phyloP scores from a whole-genome alignment of 1,140 invertebrate species.

The Micrasema longulum region DNA sequence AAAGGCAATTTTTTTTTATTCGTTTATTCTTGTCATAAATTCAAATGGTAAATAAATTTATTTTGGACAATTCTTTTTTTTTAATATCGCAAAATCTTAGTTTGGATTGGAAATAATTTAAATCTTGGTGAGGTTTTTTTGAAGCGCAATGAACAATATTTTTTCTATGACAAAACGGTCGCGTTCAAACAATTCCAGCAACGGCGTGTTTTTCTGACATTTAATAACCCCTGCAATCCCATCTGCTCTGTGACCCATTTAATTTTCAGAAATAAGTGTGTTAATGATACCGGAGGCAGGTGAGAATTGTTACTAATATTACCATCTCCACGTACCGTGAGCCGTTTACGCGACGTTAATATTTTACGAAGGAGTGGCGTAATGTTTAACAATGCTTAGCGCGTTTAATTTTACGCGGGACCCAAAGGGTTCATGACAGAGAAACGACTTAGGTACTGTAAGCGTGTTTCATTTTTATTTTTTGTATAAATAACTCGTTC shows the following conservation, averaged over 20 bases:
- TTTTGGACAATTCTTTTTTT: neutral
- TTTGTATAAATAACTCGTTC: no score
- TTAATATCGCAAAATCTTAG: neutral
- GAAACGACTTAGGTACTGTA: no score
- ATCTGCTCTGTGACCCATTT: neutral
- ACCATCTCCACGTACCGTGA: neutral
- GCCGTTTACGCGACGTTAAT: conserved; percentile 15
- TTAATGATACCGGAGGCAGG: conserved; percentile 15
- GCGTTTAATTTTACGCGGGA: conserved; percentile 8
- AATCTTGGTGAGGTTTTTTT: neutral
- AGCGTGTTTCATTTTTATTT: no score
- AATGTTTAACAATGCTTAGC: conserved; percentile 10
- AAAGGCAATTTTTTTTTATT: no score
- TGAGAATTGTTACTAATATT: conserved; percentile 33
- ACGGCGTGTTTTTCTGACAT: neutral
- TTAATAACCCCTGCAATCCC: neutral
- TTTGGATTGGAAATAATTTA: neutral
- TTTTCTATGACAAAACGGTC: neutral
- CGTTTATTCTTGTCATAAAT: no score
- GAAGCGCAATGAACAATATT: neutral
- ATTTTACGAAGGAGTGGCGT: conserved; percentile 19
- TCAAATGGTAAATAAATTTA: no score
- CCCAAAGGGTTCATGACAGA: neutral
- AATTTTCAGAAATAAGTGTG: no score
- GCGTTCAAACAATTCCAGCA: neutral